Evolutionary conservation across 2,797 vertebrate genomes (phyloP), one percentile per base, ranked within the genome.

Genomic region (Xiphophorus birchmanni): DNA sequence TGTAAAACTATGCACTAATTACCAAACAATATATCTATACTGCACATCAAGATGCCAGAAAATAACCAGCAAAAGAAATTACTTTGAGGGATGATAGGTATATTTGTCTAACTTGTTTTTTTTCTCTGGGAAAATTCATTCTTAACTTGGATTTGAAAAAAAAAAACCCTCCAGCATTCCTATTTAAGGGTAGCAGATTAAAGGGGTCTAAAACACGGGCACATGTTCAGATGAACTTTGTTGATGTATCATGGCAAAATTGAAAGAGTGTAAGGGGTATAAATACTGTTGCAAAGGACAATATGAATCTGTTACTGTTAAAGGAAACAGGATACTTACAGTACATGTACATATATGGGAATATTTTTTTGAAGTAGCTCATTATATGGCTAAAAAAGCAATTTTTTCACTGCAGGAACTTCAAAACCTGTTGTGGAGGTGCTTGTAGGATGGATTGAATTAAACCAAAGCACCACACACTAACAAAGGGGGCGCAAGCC

Each of bases 361-460:
- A 82, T 32, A 32, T 2, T 32, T 32, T 32, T 32, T 32, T 82
- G 76, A 82, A 82, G 83, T 65, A 35, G 42, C 6, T 67, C 63
- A 67, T 67, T 17, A 37, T 40, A 67, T 23, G 18, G 35, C 21
- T 40, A 40, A 40, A 40, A 40, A 37, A 6, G 45, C 17, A 0
- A 35, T 71, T 60, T 5, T 75, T 32, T 8, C 72, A 77, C 37
- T 37, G 65, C 26, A 21, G 73, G 47, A 72, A 90, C 73, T 75
- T 79, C 79, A 54, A 78, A 78, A 79, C 65, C 15, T 58, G 56
- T 83, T 23, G 48, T 82, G 35, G 81, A 89, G 71, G 71, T 69
- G 65, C 80, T 86, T 88, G 79, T 63, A 60, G 52, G 77, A 79
- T 47, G 76, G 76, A 82, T 83, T 79, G 69, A 83, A 87, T 76